Evolutionary conservation across 1,140 invertebrate genomes (phyloP).

Genomic region (Atta cephalotes): DNA sequence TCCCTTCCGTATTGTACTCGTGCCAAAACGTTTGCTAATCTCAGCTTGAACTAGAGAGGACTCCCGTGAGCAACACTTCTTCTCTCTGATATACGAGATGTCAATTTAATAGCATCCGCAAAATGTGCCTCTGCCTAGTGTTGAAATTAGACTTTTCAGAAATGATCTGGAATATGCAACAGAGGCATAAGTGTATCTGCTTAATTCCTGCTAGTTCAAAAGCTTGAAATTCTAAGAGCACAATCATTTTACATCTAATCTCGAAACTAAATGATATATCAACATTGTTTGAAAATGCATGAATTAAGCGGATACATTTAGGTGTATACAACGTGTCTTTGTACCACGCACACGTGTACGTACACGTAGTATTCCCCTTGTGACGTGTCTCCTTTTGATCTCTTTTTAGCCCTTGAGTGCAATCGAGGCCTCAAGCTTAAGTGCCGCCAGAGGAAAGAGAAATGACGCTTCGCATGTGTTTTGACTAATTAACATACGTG

Average conservation of each 20-base stretch:
- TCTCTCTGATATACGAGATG: slow-evolving; percentile 75
- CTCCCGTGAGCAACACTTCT: slow-evolving; percentile 59
- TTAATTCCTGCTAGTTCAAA: background rate
- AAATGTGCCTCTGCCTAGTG: slow-evolving; percentile 35
- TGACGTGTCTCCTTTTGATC: slow-evolving; percentile 76
- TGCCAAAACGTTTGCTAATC: slow-evolving; percentile 73
- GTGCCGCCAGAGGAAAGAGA: slow-evolving; percentile 25
- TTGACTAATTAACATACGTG: slow-evolving; percentile 84
- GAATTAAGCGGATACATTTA: slow-evolving; percentile 31
- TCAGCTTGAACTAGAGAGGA: slow-evolving; percentile 30
- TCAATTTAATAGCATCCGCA: slow-evolving; percentile 73
- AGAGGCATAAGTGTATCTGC: background rate
- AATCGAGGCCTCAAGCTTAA: slow-evolving; percentile 68
- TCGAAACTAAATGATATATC: background rate
- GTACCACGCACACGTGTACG: background rate
- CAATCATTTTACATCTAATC: slow-evolving; percentile 3
- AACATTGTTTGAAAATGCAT: background rate
- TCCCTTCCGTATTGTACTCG: slow-evolving; percentile 68
- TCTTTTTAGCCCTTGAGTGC: slow-evolving; percentile 77
- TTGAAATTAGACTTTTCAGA: slow-evolving; percentile 68
- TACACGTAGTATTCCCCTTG: slow-evolving; percentile 68
- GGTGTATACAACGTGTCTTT: background rate
- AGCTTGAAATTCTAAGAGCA: background rate
- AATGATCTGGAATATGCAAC: slow-evolving; percentile 31
- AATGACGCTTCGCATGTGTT: slow-evolving; percentile 81